Base-by-base conservation (phyloP, 53 echinoderm and acorn worm genomes). In the Antedon mediterranea region DNA sequence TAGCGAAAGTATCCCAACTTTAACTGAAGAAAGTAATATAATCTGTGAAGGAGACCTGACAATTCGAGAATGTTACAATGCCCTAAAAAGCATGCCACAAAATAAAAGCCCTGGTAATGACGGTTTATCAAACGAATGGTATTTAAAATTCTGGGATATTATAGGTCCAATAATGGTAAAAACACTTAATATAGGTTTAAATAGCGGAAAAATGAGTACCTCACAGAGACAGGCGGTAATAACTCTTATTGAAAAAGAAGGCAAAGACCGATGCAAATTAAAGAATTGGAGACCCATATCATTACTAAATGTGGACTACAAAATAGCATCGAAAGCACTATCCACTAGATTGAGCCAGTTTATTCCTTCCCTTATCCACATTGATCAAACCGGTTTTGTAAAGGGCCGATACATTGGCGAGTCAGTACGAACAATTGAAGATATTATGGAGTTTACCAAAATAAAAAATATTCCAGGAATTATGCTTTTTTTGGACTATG, bases 211-310 rank as follows among this genome's bases (percentile, higher is more conserved):
- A 73, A 73, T 73, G 74, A 8, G 29, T 29, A 29, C 30, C 1
- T 73, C 74, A 0, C 74, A 73, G 32, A 73, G 74, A 73, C 74
- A 73, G 29, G 74, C 74, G 7, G 72, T 72, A 7, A 18, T 72
- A 9, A 72, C 72, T 29, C 23, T 72, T 5, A 72, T 72, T 72
- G n/a, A n/a, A n/a, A n/a, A n/a, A n/a, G n/a, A n/a, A n/a, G n/a
- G n/a, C n/a, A n/a, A n/a, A n/a, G n/a, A 72, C 72, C 6, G 72
- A 26, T 72, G 72, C 23, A 72, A 72, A 28, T 72, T 72, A 72
- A 72, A 72, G n/a, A n/a, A n/a, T n/a, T n/a, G n/a, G n/a, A n/a
- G n/a, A n/a, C n/a, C n/a, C n/a, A n/a, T n/a, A n/a, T 27, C 28
- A 72, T 72, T 72, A 29, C 28, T 28, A 6, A 29, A 27, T 29